phyloP scores from a whole-genome alignment of 1,140 invertebrate genomes.

The Ceratina australensis region DNA sequence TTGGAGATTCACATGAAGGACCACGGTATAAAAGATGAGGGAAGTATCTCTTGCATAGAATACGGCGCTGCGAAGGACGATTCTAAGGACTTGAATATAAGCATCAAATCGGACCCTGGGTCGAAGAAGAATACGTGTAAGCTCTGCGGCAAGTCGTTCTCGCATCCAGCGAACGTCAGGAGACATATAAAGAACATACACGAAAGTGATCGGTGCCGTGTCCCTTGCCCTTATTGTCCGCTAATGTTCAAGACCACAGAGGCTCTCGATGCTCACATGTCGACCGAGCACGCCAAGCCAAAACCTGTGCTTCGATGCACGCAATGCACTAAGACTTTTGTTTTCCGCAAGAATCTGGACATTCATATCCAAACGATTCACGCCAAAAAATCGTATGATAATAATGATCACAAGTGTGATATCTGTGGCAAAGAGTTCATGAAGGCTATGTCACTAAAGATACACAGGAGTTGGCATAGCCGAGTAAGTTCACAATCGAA shows the following conservation, averaged over 20 bases:
- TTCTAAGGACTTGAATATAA: constrained; percentile 44
- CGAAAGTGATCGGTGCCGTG: constrained; percentile 72
- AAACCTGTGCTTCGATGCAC: constrained; percentile 62
- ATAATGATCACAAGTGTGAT: constrained; percentile 80
- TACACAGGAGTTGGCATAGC: constrained; percentile 82
- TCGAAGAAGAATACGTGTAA: constrained; percentile 78
- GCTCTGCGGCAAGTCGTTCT: constrained; percentile 82
- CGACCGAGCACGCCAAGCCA: constrained; percentile 50
- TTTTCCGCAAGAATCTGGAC: constrained; percentile 67
- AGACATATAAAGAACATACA: constrained; percentile 82
- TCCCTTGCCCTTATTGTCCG: constrained; percentile 77
- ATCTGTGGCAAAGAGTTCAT: constrained; percentile 82
- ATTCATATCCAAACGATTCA: constrained; percentile 70
- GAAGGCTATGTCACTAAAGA: constrained; percentile 78
- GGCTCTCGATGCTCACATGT: constrained; percentile 54
- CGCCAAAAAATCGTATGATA: constrained; percentile 43
- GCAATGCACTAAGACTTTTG: constrained; percentile 70
- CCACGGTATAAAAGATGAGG: constrained; percentile 72
- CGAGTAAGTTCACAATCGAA: constrained; percentile 42
- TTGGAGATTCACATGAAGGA: constrained; percentile 81
- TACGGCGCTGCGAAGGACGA: constrained; percentile 40
- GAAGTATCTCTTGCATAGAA: constrained; percentile 65
- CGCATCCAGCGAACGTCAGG: constrained; percentile 72
- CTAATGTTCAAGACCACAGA: constrained; percentile 68
- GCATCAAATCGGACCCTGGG: constrained; percentile 63